phyloP scores from a whole-genome alignment of 1,140 invertebrate genomes.

The Lordiphosa collinella region DNA sequence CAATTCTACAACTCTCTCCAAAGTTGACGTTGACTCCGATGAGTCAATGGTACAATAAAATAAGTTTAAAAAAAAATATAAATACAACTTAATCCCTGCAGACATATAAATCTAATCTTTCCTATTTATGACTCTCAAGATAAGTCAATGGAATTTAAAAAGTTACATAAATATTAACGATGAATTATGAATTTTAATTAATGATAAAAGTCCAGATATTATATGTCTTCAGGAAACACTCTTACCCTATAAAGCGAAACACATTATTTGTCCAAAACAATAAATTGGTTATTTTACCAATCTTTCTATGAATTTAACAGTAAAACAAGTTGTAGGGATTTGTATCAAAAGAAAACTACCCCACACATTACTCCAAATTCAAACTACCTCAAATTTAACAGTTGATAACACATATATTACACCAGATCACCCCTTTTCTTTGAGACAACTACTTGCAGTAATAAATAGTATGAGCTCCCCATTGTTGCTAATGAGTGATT shows the following conservation, averaged over 20 bases:
- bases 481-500: too few species aligned
- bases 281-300: constrained; percentile 13
- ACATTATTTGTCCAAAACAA: not conserved
- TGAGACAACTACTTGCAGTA: not conserved
- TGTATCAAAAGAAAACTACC: constrained; percentile 8
- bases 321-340: constrained; percentile 12
- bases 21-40: not conserved
- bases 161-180: not conserved
- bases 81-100: not conserved
- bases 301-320: not conserved
- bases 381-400: not conserved
- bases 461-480: too few species aligned
- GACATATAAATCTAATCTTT: not conserved
- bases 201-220: not conserved
- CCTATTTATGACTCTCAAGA: not conserved
- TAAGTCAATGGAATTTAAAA: not conserved
- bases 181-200: not conserved
- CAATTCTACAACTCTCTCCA: not conserved
- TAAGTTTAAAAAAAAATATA: too few species aligned
- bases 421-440: not conserved
- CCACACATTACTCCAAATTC: not conserved
- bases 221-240: constrained; percentile 6
- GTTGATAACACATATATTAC: constrained; percentile 16
- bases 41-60: not conserved
- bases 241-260: not conserved